Conservation (phyloP, 2,888 invertebrate species). For the Drosophila prolongata region DNA sequence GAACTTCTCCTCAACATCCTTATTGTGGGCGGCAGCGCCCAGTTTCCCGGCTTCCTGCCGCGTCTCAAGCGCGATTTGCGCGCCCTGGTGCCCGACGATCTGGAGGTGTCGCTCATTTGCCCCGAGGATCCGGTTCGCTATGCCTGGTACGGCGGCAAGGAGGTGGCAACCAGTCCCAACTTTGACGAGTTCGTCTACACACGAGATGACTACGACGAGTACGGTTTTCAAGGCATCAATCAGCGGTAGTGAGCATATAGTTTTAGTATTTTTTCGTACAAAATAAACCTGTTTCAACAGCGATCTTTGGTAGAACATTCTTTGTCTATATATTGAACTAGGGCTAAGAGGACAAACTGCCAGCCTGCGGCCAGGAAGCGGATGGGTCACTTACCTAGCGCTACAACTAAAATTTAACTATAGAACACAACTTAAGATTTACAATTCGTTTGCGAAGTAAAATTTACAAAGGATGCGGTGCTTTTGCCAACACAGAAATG, state of each 20-base stretch:
- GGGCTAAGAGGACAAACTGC: constrained; percentile 24
- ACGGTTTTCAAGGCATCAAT: constrained; percentile 86
- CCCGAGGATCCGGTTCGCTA: constrained; percentile 91
- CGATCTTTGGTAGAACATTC: constrained; percentile 23
- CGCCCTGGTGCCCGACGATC: constrained; percentile 90
- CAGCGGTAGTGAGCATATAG: constrained; percentile 40
- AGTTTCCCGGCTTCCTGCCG: constrained; percentile 94
- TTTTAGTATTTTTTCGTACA: neutral
- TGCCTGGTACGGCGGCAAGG: constrained; percentile 95
- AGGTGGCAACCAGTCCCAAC: constrained; percentile 89
- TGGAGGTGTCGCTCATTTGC: constrained; percentile 89
- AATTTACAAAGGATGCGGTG: constrained; percentile 31
- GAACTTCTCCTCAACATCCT: constrained; percentile 93
- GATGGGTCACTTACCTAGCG: constrained; percentile 29
- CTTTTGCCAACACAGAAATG: constrained; percentile 31
- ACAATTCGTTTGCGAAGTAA: constrained; percentile 38
- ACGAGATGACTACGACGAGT: constrained; percentile 95
- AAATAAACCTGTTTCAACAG: neutral
- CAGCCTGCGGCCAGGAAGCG: constrained; percentile 14
- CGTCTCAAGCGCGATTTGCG: constrained; percentile 92
- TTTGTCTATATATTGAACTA: constrained; percentile 31
- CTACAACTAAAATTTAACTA: constrained; percentile 67
- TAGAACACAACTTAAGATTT: constrained; percentile 57
- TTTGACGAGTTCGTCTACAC: constrained; percentile 91
- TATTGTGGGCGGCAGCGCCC: constrained; percentile 91